Conservation (phyloP, 2,888 invertebrate species). For the Brenthis daphne region DNA sequence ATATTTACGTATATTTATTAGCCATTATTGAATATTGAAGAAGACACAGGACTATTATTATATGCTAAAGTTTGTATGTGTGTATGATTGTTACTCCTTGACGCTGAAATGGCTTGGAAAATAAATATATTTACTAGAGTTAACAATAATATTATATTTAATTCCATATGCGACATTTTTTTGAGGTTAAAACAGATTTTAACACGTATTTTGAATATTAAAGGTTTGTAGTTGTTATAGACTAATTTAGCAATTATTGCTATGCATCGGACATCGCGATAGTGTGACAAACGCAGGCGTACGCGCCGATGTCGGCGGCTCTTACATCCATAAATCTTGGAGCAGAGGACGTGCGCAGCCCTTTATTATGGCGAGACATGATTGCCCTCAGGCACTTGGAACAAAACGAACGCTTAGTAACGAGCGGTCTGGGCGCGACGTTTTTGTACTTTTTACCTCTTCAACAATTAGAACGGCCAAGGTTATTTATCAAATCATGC, state of each 20-base stretch:
- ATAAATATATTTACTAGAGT: too few species aligned
- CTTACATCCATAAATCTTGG: conserved; percentile 70
- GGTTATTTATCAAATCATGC: conserved; percentile 19
- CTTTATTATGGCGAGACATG: conserved; percentile 79
- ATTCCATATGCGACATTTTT: too few species aligned
- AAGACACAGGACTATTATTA: too few species aligned
- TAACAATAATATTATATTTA: too few species aligned
- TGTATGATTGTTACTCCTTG: too few species aligned
- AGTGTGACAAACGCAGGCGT: conserved; percentile 71
- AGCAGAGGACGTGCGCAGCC: conserved; percentile 71
- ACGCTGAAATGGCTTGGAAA: too few species aligned
- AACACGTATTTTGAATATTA: too few species aligned
- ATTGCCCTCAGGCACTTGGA: conserved; percentile 75
- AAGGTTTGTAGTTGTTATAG: too few species aligned
- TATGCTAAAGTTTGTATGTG: too few species aligned
- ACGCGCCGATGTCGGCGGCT: conserved; percentile 62
- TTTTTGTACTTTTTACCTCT: conserved; percentile 50
- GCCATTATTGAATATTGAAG: too few species aligned
- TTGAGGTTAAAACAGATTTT: too few species aligned
- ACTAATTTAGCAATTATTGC: conserved; percentile 56
- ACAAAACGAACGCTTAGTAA: conserved; percentile 74
- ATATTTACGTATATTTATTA: too few species aligned
- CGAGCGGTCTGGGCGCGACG: conserved; percentile 52
- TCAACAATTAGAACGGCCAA: conserved; percentile 33
- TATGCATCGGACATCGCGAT: conserved; percentile 56